Conservation (phyloP, 2,888 invertebrate genomes). For the Eupithecia vulgata region DNA sequence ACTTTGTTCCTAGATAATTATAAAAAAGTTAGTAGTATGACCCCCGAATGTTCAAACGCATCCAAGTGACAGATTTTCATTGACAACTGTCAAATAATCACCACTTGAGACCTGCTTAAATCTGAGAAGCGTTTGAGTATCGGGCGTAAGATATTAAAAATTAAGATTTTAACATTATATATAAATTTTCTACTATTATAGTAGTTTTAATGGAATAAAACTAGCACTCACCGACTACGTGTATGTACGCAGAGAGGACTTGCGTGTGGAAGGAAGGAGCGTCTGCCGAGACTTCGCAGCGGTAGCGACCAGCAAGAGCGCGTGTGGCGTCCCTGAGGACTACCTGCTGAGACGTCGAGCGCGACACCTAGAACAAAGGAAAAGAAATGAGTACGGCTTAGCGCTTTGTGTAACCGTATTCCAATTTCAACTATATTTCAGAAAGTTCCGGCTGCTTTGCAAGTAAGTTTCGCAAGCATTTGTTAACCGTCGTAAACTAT, state of each 20-base stretch:
- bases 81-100: no score
- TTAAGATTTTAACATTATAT: no score
- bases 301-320: slow-evolving; percentile 87
- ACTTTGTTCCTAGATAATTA: no score
- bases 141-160: no score
- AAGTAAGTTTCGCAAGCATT: no score
- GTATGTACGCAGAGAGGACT: slow-evolving; percentile 87
- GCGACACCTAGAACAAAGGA: slow-evolving; percentile 79
- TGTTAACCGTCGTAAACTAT: no score
- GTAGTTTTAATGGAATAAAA: not conserved
- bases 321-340: slow-evolving; percentile 87
- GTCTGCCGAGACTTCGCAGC: slow-evolving; percentile 90
- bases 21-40: no score
- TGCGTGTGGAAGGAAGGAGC: slow-evolving; percentile 88
- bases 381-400: not conserved
- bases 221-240: slow-evolving; percentile 87
- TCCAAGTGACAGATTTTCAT: no score
- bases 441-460: not conserved
- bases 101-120: no score
- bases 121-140: no score
- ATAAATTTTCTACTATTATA: no score
- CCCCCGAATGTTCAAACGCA: no score
- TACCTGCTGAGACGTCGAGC: slow-evolving; percentile 86
- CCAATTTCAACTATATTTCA: not conserved
- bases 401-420: not conserved